Conservation (phyloP, 2,888 invertebrate genomes). For the Cyrtodaria siliqua region DNA sequence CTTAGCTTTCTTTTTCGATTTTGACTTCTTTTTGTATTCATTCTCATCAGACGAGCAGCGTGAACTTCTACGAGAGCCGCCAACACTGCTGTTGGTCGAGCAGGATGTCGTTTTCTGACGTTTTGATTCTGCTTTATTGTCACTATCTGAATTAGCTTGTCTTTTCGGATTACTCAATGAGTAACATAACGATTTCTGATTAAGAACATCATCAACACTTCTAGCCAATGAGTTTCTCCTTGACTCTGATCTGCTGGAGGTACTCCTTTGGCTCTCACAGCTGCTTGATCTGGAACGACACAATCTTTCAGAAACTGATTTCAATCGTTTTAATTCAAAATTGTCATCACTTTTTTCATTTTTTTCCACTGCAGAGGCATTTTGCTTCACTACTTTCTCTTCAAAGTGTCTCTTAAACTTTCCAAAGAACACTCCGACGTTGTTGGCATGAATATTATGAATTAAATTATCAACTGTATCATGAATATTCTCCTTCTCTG, state of each 20-base stretch:
- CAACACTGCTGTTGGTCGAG: slow-evolving; percentile 21
- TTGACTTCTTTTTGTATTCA: slow-evolving; percentile 25
- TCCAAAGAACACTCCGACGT: slow-evolving; percentile 14
- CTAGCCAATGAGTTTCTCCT: slow-evolving; percentile 25
- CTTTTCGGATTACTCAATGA: slow-evolving; percentile 6
- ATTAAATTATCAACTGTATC: not conserved
- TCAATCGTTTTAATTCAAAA: too few species aligned
- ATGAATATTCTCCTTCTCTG: slow-evolving; percentile 7
- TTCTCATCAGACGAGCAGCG: slow-evolving; percentile 38
- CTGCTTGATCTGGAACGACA: slow-evolving; percentile 14
- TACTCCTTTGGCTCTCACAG: slow-evolving; percentile 14
- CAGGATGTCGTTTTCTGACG: slow-evolving; percentile 14
- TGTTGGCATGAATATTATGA: not conserved
- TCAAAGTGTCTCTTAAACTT: slow-evolving; percentile 47
- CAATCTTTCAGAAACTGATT: not conserved
- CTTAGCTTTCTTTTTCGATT: slow-evolving; percentile 26
- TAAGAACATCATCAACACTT: slow-evolving; percentile 12
- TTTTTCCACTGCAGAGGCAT: too few species aligned
- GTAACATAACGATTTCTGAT: not conserved
- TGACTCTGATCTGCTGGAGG: slow-evolving; percentile 33
- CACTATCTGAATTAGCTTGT: slow-evolving; percentile 28
- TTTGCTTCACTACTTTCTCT: not conserved
- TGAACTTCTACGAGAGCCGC: slow-evolving; percentile 40
- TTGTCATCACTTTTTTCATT: too few species aligned
- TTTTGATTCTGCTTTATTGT: slow-evolving; percentile 17